Base-by-base conservation (phyloP, 2,888 invertebrate species). In the Macaria notata region DNA sequence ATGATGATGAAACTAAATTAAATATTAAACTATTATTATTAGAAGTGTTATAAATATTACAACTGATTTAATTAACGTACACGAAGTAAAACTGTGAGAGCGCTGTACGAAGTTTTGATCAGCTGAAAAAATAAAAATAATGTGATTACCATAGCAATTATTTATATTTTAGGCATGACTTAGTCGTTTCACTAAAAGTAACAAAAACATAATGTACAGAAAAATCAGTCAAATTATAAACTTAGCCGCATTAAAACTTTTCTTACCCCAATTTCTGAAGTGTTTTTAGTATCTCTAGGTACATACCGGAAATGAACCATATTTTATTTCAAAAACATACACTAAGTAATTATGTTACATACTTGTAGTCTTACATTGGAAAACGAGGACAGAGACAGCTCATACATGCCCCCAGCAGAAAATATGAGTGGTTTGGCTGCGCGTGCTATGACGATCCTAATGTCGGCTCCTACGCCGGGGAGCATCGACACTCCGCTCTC, bases 21-120 rank as follows among this genome's bases (percentile, higher is more conserved):
- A n/a, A 19, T 19, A 19, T 1, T 19, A 19, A 19, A 19, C 19
- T 19, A 19, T 19, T 36, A 36, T 36, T 2, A 36, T 36, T 1
- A 6, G 4, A 36, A 4, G 3, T 36, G 33, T 4, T 7, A 7
- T 3, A 36, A 0, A 36, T 4, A 7, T 47, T 6, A 8, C 38
- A n/a, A 39, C 9, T 41, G 6, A 33, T 19, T 33, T 43, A 36
- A 50, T 9, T 70, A 68, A 43, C 69, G 68, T 54, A 86, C 78
- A 33, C 83, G 74, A 3, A 89, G 80, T n/a, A 90, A 61, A 3
- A 90, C 77, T 41, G 88, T 88, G 5, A 90, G 72, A 5, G 86
- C 88, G 48, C 83, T 88, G 73, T 90, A 90, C 0, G 89, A 88
- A 1, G 88, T 84, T 70, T 88, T 89, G 67, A 89, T 78, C 65